These are phyloP conservation scores for Drosophila ogumai DNA, from an alignment of 1,140 invertebrate species.

Conservation along the genomic window DNA sequence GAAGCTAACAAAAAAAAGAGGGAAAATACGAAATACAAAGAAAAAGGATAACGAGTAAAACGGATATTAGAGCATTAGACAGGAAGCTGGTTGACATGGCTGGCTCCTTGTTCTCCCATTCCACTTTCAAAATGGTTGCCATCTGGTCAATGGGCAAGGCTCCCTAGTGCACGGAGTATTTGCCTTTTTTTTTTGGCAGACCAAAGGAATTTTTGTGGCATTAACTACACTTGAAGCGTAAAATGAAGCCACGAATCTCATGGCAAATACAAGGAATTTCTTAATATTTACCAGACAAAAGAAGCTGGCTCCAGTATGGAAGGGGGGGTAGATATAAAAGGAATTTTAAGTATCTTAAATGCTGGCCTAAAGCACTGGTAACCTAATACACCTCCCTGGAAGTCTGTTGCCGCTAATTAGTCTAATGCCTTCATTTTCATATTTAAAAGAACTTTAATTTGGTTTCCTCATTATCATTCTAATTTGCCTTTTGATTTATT, in stretches of 20 bases:
- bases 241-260: conserved; percentile 54
- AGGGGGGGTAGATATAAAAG: conserved; percentile 3
- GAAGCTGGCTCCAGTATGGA: no score
- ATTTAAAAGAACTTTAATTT: conserved; percentile 70
- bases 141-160: conserved; percentile 44
- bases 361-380: conserved; percentile 33
- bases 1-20: conserved; percentile 4
- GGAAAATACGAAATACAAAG: conserved; percentile 18
- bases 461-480: conserved; percentile 58
- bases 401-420: conserved; percentile 55
- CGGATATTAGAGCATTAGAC: conserved; percentile 82
- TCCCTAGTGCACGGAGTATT: conserved; percentile 17
- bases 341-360: conserved; percentile 53
- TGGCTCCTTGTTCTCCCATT: conserved; percentile 13
- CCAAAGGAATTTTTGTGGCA: conserved; percentile 54
- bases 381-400: conserved; percentile 29
- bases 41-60: conserved; percentile 69
- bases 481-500: conserved; percentile 38
- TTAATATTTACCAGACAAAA: conserved; percentile 38
- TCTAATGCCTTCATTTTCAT: conserved; percentile 45
- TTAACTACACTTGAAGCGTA: conserved; percentile 63
- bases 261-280: conserved; percentile 47
- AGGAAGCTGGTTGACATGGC: conserved; percentile 70
- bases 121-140: conserved; percentile 39
- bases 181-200: conserved; percentile 15